These are phyloP conservation scores for Oedothorax gibbosus DNA, from an alignment of 1,140 invertebrate genomes.

Conservation along the genomic window DNA sequence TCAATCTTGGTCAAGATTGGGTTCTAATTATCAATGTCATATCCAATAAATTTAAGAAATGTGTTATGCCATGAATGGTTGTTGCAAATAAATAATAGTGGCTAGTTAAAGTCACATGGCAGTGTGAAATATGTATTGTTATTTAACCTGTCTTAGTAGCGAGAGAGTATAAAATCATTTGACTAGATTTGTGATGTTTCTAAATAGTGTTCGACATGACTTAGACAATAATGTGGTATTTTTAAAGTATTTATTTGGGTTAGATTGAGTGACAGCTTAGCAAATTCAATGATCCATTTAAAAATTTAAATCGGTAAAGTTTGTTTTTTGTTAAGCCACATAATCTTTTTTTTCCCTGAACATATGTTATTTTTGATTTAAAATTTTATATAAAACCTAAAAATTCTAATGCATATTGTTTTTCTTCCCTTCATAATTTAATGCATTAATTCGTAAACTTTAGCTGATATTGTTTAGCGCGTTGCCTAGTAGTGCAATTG, in stretches of 20 bases:
- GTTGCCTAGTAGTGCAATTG: too few species aligned
- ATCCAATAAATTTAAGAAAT: too few species aligned
- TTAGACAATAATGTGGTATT: neutral
- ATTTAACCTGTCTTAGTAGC: neutral
- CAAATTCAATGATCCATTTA: constrained; percentile 14
- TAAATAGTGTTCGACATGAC: neutral
- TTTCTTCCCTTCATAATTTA: too few species aligned
- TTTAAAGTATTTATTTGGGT: neutral
- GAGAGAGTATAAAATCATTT: neutral
- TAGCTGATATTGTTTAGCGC: too few species aligned
- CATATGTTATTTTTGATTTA: too few species aligned
- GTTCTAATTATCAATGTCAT: too few species aligned
- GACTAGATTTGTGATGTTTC: neutral
- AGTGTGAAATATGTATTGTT: neutral
- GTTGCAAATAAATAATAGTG: constrained; percentile 43
- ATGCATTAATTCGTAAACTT: too few species aligned
- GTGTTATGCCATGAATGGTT: neutral
- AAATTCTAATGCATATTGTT: too few species aligned
- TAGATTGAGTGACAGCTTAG: constrained; percentile 28
- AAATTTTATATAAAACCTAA: too few species aligned
- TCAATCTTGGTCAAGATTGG: too few species aligned
- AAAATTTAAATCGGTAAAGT: constrained; percentile 7
- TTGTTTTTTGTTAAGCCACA: too few species aligned
- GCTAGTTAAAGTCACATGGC: constrained; percentile 17
- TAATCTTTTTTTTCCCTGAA: too few species aligned